These are phyloP conservation scores for Brachionus calyciflorus DNA, from an alignment of 1,140 invertebrate species.

Conservation along the genomic window DNA sequence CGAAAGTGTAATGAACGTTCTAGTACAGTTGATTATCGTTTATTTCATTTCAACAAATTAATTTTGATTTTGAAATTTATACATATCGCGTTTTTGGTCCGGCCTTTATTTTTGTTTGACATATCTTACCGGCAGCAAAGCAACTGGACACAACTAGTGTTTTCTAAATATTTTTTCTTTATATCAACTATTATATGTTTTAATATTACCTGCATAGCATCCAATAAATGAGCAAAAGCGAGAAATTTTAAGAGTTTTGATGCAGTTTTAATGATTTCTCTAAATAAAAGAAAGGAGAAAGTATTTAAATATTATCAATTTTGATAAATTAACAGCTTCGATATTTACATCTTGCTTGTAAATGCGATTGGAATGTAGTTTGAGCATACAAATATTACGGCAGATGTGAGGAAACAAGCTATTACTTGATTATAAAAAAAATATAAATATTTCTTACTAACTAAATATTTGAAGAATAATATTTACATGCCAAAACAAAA, in stretches of 20 bases:
- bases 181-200: too few relatives aligned
- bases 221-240: background rate
- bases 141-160: too few relatives aligned
- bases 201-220: conserved; percentile 1
- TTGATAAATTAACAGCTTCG: background rate
- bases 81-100: too few relatives aligned
- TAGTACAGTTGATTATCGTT: too few relatives aligned
- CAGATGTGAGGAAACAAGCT: background rate
- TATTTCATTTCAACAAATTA: too few relatives aligned
- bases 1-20: too few relatives aligned
- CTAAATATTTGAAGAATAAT: background rate
- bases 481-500: background rate
- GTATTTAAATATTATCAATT: background rate
- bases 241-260: background rate
- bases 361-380: conserved; percentile 9
- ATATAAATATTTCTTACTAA: too few relatives aligned
- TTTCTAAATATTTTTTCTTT: background rate
- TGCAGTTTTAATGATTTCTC: background rate
- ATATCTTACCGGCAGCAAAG: too few relatives aligned
- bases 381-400: background rate
- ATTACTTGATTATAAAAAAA: too few relatives aligned
- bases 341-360: background rate
- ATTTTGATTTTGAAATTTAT: too few relatives aligned
- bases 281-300: background rate
- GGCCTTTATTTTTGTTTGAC: too few relatives aligned